These are phyloP conservation scores for Sturmia bella DNA, from an alignment of 2,888 invertebrate species.

Conservation along the genomic window DNA sequence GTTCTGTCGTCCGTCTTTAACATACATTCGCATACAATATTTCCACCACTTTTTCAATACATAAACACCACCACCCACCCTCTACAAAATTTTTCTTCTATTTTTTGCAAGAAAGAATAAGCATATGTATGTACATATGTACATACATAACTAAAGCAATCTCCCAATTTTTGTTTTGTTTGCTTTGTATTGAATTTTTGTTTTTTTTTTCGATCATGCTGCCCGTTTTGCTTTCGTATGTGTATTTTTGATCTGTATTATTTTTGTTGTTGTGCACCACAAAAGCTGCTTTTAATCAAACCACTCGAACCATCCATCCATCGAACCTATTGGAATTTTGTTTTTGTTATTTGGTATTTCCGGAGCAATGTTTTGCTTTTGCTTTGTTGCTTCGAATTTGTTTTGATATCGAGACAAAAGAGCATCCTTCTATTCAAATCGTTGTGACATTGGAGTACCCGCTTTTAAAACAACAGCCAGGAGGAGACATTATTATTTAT, in stretches of 20 bases:
- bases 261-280: conserved; percentile 49
- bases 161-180: conserved; percentile 59
- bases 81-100: background rate
- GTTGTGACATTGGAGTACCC: too few relatives aligned
- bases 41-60: conserved; percentile 43
- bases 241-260: conserved; percentile 30
- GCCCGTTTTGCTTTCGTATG: conserved; percentile 16
- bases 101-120: conserved; percentile 29
- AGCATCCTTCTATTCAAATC: too few relatives aligned
- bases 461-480: too few relatives aligned
- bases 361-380: conserved; percentile 73
- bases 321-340: conserved; percentile 48
- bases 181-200: conserved; percentile 30
- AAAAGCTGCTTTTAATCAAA: conserved; percentile 52
- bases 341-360: conserved; percentile 76
- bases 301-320: conserved; percentile 21
- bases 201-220: conserved; percentile 31
- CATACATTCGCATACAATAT: conserved; percentile 24
- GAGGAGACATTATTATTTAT: too few relatives aligned
- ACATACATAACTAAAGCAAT: conserved; percentile 5
- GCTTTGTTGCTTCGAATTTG: conserved; percentile 1
- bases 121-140: background rate
- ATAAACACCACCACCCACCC: conserved; percentile 43
- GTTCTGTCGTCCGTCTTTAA: conserved; percentile 16
- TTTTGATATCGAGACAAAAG: too few relatives aligned